Base-by-base conservation (phyloP, 2,888 invertebrate genomes). In the Lathronympha strigana region DNA sequence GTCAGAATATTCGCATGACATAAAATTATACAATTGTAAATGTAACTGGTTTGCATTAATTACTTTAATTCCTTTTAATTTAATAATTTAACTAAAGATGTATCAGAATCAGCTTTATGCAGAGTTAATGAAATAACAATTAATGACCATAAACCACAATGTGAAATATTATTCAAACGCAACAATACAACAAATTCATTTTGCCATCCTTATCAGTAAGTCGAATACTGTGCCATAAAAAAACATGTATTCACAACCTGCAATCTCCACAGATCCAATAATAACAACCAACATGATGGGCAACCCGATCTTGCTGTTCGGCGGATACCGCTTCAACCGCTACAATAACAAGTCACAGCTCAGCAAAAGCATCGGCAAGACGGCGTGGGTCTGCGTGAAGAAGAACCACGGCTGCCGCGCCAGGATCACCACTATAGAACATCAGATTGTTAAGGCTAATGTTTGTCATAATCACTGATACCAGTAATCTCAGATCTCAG, bases 321-420 rank as follows among this genome's bases (percentile, higher is more conserved):
- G 51, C 4, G 21, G 43, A 0, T 51, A 61, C 23, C 61, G 61
- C 15, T 61, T 53, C 33, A 61, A 61, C 31, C 61, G 61, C n/a
- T 40, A 36, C 21, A 50, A 19, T 36, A 25, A 13, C 23, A 45
- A 21, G 11, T 33, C 13, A 0, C 38, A 1, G 1, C 2, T 8
- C 23, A 1, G 5, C 50, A 15, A 19, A 13, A 13, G 11, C n/a
- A 15, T 13, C 43, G 15, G 23, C 25, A 63, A 63, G 36, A 53
- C 40, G 2, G 51, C 57, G 9, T 63, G 67, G 67, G 36, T 55
- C n/a, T 67, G 67, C 28, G 64, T 47, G 36, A 61, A 69, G 9
- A 77, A 81, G 70, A 70, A 75, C 25, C 70, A 74, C 0, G 79
- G 82, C 5, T 83, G 83, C 49, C 67, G 70, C 9, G 77, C 77